Conservation (phyloP, 2,113 vertebrate genomes). For the Erinaceus europaeus region DNA sequence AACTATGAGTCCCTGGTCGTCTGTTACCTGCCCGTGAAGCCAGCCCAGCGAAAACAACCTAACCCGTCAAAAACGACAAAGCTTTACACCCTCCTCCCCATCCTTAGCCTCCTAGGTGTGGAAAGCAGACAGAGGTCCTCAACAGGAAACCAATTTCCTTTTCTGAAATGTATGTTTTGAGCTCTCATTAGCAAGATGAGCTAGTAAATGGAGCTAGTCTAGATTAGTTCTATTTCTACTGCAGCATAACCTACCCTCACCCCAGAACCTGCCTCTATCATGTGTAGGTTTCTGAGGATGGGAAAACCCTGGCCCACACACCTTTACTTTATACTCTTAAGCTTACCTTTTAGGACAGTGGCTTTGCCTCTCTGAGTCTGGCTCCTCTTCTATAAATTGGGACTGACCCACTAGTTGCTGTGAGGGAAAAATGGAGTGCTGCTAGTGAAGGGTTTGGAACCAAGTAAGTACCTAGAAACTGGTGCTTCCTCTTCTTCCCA, state of each 20-base stretch:
- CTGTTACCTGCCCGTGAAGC: no score
- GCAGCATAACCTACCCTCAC: neutral
- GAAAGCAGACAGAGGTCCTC: neutral
- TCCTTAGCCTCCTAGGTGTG: neutral
- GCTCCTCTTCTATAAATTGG: neutral
- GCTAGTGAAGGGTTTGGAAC: neutral
- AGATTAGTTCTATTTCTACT: neutral
- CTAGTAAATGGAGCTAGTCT: neutral
- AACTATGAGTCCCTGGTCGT: no score
- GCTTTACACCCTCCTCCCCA: no score
- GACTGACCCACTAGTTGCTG: neutral
- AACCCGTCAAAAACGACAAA: no score
- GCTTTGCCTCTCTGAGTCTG: neutral
- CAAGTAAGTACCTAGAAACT: neutral
- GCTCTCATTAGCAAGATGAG: neutral
- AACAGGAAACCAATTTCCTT: neutral
- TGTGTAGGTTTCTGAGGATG: neutral
- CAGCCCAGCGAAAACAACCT: no score
- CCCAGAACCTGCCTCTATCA: neutral
- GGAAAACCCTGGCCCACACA: no score
- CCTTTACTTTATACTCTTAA: neutral
- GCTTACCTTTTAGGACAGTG: neutral
- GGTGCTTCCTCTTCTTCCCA: accelerated
- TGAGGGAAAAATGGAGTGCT: accelerated
- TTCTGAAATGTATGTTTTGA: neutral